These are phyloP conservation scores for Heliothis peltigera DNA, from an alignment of 2,888 invertebrate genomes.

Conservation along the genomic window DNA sequence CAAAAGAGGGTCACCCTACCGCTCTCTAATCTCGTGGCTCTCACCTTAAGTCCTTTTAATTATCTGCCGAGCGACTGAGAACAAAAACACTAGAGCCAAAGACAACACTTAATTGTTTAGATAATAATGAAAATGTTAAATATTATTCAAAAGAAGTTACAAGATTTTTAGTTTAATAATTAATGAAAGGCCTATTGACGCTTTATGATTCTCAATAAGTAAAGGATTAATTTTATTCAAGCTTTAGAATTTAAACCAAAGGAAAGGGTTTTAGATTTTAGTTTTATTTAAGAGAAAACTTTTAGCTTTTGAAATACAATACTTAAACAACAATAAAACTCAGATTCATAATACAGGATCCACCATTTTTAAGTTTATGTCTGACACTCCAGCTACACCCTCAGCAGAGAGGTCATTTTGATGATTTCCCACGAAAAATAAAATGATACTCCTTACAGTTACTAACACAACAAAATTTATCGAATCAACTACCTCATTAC, in stretches of 20 bases:
- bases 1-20: conserved; percentile 56
- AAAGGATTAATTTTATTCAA: too few species aligned
- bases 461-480: not conserved
- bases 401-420: too few species aligned
- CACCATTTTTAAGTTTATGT: too few species aligned
- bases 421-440: too few species aligned
- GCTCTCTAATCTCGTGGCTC: conserved; percentile 72
- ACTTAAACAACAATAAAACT: too few species aligned
- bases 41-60: conserved; percentile 80
- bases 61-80: conserved; percentile 48
- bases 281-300: too few species aligned
- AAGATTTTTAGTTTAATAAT: not conserved
- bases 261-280: too few species aligned
- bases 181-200: not conserved
- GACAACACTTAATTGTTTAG: conserved; percentile 48
- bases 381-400: too few species aligned
- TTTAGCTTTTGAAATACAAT: too few species aligned
- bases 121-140: conserved; percentile 34
- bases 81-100: conserved; percentile 40
- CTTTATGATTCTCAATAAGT: not conserved
- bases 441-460: too few species aligned
- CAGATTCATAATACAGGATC: too few species aligned
- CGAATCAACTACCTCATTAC: conserved; percentile 23
- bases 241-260: too few species aligned
- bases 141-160: not conserved